phyloP scores from a whole-genome alignment of 2,888 invertebrate species.

The Drosophila rubida region DNA sequence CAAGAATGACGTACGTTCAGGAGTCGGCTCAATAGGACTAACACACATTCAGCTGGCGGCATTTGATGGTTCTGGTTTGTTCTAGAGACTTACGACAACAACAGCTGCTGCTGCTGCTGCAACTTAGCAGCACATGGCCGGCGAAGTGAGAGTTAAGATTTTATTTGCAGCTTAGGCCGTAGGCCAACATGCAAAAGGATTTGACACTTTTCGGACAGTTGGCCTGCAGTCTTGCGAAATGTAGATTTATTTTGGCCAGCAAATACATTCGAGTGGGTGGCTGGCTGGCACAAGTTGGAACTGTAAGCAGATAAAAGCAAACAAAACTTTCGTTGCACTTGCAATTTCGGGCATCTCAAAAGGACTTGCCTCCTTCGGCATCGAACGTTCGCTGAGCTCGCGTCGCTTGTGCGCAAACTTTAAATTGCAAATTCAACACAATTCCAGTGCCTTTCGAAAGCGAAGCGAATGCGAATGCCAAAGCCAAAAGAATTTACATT shows the following conservation, averaged over 20 bases:
- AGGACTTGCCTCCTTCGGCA: constrained; percentile 14
- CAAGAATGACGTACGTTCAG: constrained; percentile 41
- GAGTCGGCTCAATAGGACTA: constrained; percentile 28
- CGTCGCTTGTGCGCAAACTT: constrained; percentile 48
- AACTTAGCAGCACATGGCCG: constrained; percentile 24
- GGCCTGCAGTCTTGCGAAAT: constrained; percentile 38
- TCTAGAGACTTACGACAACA: constrained; percentile 28
- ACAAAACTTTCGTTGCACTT: constrained; percentile 49
- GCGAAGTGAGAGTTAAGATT: constrained; percentile 16
- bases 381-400: not conserved
- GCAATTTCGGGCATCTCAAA: constrained; percentile 50
- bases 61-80: constrained; percentile 14
- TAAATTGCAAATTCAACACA: constrained; percentile 68
- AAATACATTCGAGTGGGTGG: constrained; percentile 28
- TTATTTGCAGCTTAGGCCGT: constrained; percentile 41
- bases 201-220: constrained; percentile 68
- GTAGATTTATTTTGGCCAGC: constrained; percentile 48
- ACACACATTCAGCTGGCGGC: constrained; percentile 8
- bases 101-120: constrained; percentile 31
- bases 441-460: constrained; percentile 37
- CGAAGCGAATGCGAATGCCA: constrained; percentile 35
- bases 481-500: constrained; percentile 59
- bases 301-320: constrained; percentile 61
- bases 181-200: constrained; percentile 54
- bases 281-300: not conserved